Conservation (phyloP, 2,113 vertebrate species). For the Callocephalon fimbriatum region DNA sequence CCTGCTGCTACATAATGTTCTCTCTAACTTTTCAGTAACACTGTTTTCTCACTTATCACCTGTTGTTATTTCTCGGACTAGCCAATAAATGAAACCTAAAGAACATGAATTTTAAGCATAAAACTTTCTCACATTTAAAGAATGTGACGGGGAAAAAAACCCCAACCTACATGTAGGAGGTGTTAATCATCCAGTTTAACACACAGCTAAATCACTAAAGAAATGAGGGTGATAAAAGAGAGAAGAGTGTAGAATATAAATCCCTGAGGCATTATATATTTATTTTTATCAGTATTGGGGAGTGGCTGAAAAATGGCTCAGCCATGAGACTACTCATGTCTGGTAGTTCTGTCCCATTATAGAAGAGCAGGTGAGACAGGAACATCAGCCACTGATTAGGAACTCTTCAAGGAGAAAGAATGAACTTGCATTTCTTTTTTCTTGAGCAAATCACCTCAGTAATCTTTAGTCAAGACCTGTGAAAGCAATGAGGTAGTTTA, state of each 20-base stretch:
- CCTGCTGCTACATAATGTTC: not conserved
- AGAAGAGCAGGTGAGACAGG: not conserved
- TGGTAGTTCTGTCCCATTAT: not conserved
- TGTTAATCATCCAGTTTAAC: not conserved
- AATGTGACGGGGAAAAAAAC: not conserved
- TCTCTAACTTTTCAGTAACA: conserved; percentile 4
- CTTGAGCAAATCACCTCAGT: not conserved
- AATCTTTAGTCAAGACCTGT: not conserved
- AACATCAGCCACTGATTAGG: not conserved
- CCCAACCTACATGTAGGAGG: not conserved
- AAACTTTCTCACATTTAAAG: not conserved
- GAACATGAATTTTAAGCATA: not conserved
- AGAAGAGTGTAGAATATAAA: not conserved
- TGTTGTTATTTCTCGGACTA: conserved; percentile 1
- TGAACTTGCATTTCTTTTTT: not conserved
- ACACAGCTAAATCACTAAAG: not conserved
- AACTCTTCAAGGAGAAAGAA: not conserved
- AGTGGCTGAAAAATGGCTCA: not conserved
- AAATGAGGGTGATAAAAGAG: not conserved
- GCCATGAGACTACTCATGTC: not conserved
- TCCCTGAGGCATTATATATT: not conserved
- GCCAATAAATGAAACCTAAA: not conserved
- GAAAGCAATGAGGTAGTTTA: not conserved
- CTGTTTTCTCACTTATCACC: conserved; percentile 1
- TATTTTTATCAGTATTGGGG: not conserved